Conservation (phyloP, 2,113 vertebrate species). For the Pachypanchax playfairii region DNA sequence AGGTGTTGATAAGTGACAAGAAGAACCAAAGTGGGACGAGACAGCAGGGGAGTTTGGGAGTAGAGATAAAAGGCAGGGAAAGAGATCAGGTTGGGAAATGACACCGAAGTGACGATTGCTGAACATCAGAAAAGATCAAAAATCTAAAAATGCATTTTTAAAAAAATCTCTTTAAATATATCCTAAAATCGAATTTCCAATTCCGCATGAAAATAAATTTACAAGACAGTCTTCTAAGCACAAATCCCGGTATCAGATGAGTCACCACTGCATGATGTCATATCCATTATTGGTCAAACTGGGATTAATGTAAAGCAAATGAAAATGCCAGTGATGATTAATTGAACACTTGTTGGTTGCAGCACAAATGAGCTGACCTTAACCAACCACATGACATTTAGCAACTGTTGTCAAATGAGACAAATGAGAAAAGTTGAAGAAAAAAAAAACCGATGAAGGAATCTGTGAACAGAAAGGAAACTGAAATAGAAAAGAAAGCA, state of each 20-base stretch:
- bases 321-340: slow-evolving; percentile 41
- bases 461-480: slow-evolving; percentile 2
- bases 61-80: slow-evolving; percentile 44
- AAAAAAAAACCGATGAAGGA: background rate
- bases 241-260: background rate
- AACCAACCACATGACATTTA: slow-evolving; percentile 12
- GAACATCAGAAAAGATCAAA: too few relatives aligned
- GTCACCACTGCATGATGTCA: background rate
- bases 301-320: slow-evolving; percentile 3
- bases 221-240: background rate
- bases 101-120: too few relatives aligned
- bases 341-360: slow-evolving; percentile 18
- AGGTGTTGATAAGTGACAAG: slow-evolving; percentile 63
- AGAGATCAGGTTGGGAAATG: background rate
- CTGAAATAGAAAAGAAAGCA: slow-evolving; percentile 1
- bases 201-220: rapidly evolving
- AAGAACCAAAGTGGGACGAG: slow-evolving; percentile 20
- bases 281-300: slow-evolving; percentile 4
- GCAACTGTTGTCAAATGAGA: slow-evolving; percentile 3
- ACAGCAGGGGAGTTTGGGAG: slow-evolving; percentile 24
- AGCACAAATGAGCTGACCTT: slow-evolving; percentile 31
- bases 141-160: slow-evolving; percentile 10
- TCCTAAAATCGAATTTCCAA: background rate
- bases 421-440: background rate
- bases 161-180: background rate